Conservation (phyloP, 2,113 vertebrate genomes). For the Perca flavescens region DNA sequence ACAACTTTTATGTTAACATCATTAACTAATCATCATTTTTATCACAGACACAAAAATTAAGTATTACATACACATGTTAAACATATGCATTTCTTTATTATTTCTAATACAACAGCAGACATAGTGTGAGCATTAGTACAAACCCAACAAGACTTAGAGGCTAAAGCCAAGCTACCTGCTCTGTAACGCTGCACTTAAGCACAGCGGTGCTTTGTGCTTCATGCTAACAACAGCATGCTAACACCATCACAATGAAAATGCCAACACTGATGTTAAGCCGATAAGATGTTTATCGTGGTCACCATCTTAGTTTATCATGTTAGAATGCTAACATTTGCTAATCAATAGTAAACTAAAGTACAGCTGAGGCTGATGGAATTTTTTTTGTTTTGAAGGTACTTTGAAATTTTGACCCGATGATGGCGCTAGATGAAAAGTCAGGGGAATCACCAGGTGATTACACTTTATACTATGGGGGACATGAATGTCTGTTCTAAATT, state of each 20-base stretch:
- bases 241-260: no score
- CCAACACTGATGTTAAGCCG: neutral
- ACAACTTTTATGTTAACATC: slow-evolving; percentile 67
- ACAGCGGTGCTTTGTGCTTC: no score
- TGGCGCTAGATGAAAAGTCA: neutral
- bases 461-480: neutral
- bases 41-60: slow-evolving; percentile 4
- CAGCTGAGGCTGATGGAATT: neutral
- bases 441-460: no score
- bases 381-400: neutral
- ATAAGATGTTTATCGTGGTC: neutral
- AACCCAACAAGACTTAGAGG: neutral
- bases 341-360: neutral
- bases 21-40: slow-evolving; percentile 46
- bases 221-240: neutral
- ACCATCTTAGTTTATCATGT: neutral
- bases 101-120: neutral
- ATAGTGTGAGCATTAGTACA: neutral
- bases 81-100: neutral
- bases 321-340: neutral
- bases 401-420: neutral
- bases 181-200: no score
- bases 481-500: neutral
- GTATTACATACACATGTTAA: neutral
- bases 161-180: no score